These are phyloP conservation scores for Callaeas wilsoni DNA, from an alignment of 2,113 vertebrate genomes.

Conservation along the genomic window DNA sequence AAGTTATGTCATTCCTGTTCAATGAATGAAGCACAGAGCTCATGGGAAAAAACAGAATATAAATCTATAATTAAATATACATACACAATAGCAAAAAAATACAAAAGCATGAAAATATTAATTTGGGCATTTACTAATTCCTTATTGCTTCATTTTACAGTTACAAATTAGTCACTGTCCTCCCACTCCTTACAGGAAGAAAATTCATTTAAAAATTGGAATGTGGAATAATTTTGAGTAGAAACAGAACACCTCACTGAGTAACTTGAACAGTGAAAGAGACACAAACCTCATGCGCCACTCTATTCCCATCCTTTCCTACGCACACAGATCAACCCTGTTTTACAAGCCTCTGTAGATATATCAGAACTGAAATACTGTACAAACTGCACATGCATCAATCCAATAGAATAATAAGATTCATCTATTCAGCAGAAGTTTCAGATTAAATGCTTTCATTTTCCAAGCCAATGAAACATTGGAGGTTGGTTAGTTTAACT, in stretches of 20 bases:
- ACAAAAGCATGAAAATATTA: neutral
- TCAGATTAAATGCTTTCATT: neutral
- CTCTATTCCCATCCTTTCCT: neutral
- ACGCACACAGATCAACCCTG: neutral
- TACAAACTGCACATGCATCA: neutral
- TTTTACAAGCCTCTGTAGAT: neutral
- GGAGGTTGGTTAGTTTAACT: neutral
- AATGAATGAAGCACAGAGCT: neutral
- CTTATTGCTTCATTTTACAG: neutral
- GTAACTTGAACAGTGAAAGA: neutral
- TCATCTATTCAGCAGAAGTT: conserved; percentile 10
- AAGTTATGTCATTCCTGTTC: neutral
- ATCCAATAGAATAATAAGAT: neutral
- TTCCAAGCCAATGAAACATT: neutral
- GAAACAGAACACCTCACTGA: conserved; percentile 3
- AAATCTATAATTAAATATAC: neutral
- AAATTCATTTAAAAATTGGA: neutral
- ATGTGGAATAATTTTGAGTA: neutral
- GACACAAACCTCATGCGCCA: neutral
- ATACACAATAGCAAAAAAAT: neutral
- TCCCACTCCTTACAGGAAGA: neutral
- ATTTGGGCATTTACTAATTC: neutral
- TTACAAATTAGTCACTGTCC: neutral
- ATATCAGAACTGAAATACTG: neutral
- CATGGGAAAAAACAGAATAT: neutral